Evolutionary conservation across 2,888 invertebrate species (phyloP), one percentile per base, ranked within the genome.

Genomic region (Platycheirus albimanus): DNA sequence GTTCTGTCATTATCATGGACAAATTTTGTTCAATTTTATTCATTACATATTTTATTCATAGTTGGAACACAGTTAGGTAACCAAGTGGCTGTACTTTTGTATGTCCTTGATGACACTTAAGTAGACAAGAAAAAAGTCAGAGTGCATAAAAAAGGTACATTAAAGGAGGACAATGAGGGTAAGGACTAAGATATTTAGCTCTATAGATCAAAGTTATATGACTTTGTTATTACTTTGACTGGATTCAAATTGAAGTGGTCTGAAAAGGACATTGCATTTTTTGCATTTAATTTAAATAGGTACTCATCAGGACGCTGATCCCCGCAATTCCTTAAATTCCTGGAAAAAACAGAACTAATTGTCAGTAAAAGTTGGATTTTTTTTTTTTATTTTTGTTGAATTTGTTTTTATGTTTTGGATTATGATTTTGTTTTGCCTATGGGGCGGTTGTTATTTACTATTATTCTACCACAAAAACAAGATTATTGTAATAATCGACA

Each of bases 11-110:
- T 67, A 36, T 15, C 51, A 67, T 43, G 30, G 15, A 24, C 52
- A 38, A 49, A 72, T 67, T 67, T 58, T 70, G 49, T 75, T 70
- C 51, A 64, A 33, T 64, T 75, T 75, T 75, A 70, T 69, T 80
- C 70, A 56, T 58, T 58, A 30, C 69, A 80, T 80, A 70, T 76
- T 66, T 80, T 80, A 80, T 80, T 80, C 51, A 80, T 80, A 36
- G 36, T 38, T 15, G 33, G 61, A 51, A 47, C 15, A 24, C 15
- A 24, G 47, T n/a, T 49, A 36, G 13, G 47, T 72, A 51, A 15
- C 15, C 63, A 43, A 36, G 58, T 43, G 58, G 41, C 24, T 15
- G 15, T 58, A 7, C 15, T 43, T 43, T 33, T 51, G 41, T 58
- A 30, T 61, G 30, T 15, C n/a, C 33, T 5, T 19, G 11, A 47